Percentiles rank a stretch among this genome's conserved stretches.
Evolutionary conservation across 2,113 vertebrate genomes (phyloP).

Genomic region (Falco punctatus): DNA sequence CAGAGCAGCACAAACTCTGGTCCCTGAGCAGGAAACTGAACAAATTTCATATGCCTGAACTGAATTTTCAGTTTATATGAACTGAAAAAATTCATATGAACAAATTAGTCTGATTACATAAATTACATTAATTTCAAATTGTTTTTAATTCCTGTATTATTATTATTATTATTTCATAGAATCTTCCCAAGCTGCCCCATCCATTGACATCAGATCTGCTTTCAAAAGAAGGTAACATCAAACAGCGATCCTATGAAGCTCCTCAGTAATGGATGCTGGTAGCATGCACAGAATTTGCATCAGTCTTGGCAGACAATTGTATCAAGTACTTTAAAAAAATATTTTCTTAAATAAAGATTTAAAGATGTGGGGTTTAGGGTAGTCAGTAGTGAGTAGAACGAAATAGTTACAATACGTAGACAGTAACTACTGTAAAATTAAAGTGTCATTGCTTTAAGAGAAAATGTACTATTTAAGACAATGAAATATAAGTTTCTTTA

Average conservation of each 20-base stretch:
- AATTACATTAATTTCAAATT: background rate
- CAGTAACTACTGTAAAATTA: background rate
- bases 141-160: constrained; percentile 8
- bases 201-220: constrained; percentile 96
- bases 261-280: background rate
- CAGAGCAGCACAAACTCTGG: background rate
- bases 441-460: background rate
- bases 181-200: constrained; percentile 80
- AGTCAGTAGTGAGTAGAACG: background rate
- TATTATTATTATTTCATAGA: constrained; percentile 79
- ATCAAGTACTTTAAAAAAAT: background rate
- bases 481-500: background rate
- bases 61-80: no score
- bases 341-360: background rate
- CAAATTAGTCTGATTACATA: background rate
- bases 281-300: background rate
- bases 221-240: constrained; percentile 97
- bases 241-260: background rate
- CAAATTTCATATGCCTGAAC: background rate
- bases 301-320: background rate
- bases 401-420: background rate
- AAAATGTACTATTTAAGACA: background rate
- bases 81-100: no score
- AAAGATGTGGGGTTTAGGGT: background rate
- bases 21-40: background rate